Conservation (phyloP, 2,888 invertebrate species). For the Saturnia pavonia region DNA sequence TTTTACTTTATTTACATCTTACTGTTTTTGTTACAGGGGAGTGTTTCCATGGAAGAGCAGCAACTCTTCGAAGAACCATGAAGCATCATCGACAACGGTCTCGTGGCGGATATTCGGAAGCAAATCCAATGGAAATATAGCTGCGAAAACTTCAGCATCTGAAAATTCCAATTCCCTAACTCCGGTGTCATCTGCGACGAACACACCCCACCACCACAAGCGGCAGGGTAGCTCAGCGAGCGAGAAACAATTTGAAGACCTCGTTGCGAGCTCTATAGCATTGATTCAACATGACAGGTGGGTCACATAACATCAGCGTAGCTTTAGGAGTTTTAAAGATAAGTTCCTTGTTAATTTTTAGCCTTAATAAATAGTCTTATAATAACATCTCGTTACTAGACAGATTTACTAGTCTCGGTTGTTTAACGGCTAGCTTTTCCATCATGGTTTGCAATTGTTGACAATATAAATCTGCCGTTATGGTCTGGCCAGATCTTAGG, state of each 20-base stretch:
- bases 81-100: constrained; percentile 47
- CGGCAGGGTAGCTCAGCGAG: constrained; percentile 76
- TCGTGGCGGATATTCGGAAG: constrained; percentile 71
- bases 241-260: constrained; percentile 80
- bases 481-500: no score
- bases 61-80: constrained; percentile 59
- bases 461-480: no score
- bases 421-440: no score
- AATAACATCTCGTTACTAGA: no score
- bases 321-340: neutral
- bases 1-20: neutral
- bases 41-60: constrained; percentile 80
- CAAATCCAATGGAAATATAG: constrained; percentile 65
- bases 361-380: no score
- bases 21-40: constrained; percentile 69
- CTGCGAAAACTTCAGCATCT: constrained; percentile 50
- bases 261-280: constrained; percentile 87
- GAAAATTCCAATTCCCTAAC: constrained; percentile 63
- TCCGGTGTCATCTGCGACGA: constrained; percentile 63
- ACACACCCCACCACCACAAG: constrained; percentile 72
- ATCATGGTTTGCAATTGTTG: no score
- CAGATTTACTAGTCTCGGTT: no score
- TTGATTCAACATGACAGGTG: constrained; percentile 86
- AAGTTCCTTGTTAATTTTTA: no score
- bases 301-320: constrained; percentile 27